Evolutionary conservation across 2,888 invertebrate species (phyloP).

Genomic region (Ichneumoninae sp.): DNA sequence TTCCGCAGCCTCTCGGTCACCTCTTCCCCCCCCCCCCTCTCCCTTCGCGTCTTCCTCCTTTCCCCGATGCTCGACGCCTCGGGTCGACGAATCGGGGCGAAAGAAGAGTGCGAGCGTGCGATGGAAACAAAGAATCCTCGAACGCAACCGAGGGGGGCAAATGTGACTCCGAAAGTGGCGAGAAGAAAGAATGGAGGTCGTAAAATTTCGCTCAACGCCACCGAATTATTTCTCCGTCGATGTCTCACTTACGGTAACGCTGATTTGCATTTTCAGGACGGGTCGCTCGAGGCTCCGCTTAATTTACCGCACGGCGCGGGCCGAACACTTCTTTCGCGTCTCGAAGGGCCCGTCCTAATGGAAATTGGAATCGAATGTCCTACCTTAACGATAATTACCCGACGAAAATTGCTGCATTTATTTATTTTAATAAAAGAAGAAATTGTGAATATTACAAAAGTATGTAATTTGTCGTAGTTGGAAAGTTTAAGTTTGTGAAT

Average conservation of each 20-base stretch:
- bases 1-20: conserved; percentile 29
- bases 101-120: conserved; percentile 6
- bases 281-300: neutral
- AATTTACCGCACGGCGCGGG: neutral
- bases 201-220: conserved; percentile 69
- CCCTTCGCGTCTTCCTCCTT: neutral
- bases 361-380: neutral
- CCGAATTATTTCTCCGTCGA: conserved; percentile 56
- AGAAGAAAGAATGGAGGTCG: conserved; percentile 62
- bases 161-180: conserved; percentile 32
- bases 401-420: neutral
- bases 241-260: conserved; percentile 22
- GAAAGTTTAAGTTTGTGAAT: neutral
- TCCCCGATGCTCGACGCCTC: neutral
- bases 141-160: conserved; percentile 17
- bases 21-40: conserved; percentile 5
- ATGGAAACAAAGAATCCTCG: conserved; percentile 12
- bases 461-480: neutral
- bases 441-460: neutral
- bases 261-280: conserved; percentile 24
- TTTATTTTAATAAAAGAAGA: neutral
- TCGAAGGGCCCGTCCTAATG: neutral
- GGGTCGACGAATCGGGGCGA: conserved; percentile 2
- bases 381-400: neutral
- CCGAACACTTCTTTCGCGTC: neutral